Percentiles rank a stretch among this genome's conserved stretches.
Conservation (phyloP, 2,113 vertebrate species). For the Heliornis fulica region DNA sequence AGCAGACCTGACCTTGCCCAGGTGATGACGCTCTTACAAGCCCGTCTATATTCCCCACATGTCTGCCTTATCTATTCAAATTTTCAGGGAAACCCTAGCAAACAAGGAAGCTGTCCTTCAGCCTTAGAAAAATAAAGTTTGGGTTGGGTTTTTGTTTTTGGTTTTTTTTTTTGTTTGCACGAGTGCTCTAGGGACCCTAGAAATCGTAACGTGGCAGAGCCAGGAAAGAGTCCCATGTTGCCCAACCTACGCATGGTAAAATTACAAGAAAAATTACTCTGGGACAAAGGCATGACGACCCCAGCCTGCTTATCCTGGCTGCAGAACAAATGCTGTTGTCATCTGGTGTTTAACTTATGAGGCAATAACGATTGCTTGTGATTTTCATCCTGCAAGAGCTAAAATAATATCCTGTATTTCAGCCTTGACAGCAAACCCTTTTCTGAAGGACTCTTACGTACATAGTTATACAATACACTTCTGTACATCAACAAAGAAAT, state of each 20-base stretch:
- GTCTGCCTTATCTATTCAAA: background rate
- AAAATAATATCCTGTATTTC: slow-evolving; percentile 30
- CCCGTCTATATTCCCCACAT: background rate
- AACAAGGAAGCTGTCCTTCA: slow-evolving; percentile 44
- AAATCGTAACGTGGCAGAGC: slow-evolving; percentile 1
- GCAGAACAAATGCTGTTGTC: slow-evolving; percentile 59
- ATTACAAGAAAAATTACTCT: slow-evolving; percentile 55
- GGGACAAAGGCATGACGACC: slow-evolving; percentile 69
- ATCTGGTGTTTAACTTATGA: slow-evolving; percentile 32
- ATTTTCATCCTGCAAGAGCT: slow-evolving; percentile 46
- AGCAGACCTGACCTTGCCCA: background rate
- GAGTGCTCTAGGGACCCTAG: background rate
- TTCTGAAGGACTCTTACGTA: background rate
- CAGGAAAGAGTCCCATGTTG: slow-evolving; percentile 34
- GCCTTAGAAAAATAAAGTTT: background rate
- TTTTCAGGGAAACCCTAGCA: background rate
- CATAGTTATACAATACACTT: background rate
- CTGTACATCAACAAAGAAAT: background rate
- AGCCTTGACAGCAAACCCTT: background rate
- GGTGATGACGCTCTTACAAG: background rate
- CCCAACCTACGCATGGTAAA: slow-evolving; percentile 49
- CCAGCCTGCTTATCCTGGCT: slow-evolving; percentile 58
- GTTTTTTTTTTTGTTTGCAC: background rate
- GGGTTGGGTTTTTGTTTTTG: background rate
- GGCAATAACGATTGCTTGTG: slow-evolving; percentile 27